Evolutionary conservation across 1,140 invertebrate species (phyloP).

Genomic region (Drosophila santomea): DNA sequence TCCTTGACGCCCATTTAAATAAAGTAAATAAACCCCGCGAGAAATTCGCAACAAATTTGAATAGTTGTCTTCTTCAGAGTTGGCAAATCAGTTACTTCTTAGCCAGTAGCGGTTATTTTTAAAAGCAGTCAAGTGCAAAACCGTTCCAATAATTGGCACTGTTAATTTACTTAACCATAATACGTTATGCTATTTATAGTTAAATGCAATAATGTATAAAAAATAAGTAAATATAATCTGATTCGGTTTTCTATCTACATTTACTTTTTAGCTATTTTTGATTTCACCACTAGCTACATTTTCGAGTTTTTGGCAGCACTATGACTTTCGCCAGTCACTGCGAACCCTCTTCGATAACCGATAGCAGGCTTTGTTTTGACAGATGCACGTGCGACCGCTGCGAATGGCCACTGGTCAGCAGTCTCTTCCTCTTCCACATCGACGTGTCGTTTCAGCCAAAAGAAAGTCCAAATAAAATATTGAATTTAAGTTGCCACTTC

Average conservation of each 20-base stretch:
- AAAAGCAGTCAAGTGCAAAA: neutral
- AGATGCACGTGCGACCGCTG: conserved; percentile 22
- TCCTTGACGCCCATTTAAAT: conserved; percentile 93
- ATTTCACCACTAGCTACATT: neutral
- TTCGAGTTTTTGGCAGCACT: neutral
- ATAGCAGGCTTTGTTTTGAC: conserved; percentile 46
- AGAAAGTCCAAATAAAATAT: conserved; percentile 49
- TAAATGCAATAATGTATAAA: too few relatives aligned
- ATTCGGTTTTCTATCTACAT: too few relatives aligned
- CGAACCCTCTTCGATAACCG: conserved; percentile 15
- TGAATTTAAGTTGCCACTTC: conserved; percentile 50
- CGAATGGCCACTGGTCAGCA: conserved; percentile 41
- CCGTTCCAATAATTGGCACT: too few relatives aligned
- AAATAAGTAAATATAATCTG: too few relatives aligned
- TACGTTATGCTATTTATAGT: too few relatives aligned
- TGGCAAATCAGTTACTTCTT: neutral
- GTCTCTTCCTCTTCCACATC: conserved; percentile 63
- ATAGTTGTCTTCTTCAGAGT: neutral
- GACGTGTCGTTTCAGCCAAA: conserved; percentile 71
- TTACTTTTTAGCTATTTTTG: neutral
- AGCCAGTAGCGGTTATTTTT: neutral
- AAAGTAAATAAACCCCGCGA: conserved; percentile 19
- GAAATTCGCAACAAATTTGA: conserved; percentile 22
- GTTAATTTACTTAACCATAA: too few relatives aligned
- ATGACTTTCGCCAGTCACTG: conserved; percentile 1